Conservation (phyloP, 2,113 vertebrate genomes). For the Sorex araneus region DNA sequence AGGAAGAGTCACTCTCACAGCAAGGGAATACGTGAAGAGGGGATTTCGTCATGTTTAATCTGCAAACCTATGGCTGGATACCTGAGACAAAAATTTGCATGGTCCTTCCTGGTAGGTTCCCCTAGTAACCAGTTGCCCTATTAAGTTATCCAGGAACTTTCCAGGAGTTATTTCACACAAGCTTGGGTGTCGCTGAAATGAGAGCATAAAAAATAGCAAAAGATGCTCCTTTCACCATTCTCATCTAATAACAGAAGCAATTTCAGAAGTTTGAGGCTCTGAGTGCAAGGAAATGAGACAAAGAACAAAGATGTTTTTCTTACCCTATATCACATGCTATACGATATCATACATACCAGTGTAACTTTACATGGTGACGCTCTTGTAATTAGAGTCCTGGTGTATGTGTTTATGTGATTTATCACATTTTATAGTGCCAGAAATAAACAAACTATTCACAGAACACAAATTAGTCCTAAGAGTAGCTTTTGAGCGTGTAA, state of each 20-base stretch:
- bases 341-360: not conserved
- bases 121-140: not conserved
- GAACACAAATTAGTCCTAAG: slow-evolving; percentile 53
- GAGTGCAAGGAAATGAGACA: not conserved
- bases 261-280: not conserved
- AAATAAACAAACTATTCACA: slow-evolving; percentile 48
- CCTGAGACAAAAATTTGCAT: not conserved
- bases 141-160: not conserved
- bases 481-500: slow-evolving; percentile 60
- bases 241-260: not conserved
- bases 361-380: not conserved
- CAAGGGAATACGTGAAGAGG: not conserved
- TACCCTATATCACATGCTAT: not conserved
- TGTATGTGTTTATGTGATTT: slow-evolving; percentile 8
- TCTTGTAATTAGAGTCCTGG: slow-evolving; percentile 28
- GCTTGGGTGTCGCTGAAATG: too few species aligned
- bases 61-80: not conserved
- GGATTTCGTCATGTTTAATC: not conserved
- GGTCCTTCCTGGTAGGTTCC: not conserved
- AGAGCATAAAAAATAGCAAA: not conserved
- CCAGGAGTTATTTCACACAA: not conserved
- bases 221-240: not conserved
- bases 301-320: not conserved
- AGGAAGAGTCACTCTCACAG: not conserved
- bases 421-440: slow-evolving; percentile 38